Evolutionary conservation across 2,797 vertebrate species (phyloP).

Genomic region (Anas bernieri): DNA sequence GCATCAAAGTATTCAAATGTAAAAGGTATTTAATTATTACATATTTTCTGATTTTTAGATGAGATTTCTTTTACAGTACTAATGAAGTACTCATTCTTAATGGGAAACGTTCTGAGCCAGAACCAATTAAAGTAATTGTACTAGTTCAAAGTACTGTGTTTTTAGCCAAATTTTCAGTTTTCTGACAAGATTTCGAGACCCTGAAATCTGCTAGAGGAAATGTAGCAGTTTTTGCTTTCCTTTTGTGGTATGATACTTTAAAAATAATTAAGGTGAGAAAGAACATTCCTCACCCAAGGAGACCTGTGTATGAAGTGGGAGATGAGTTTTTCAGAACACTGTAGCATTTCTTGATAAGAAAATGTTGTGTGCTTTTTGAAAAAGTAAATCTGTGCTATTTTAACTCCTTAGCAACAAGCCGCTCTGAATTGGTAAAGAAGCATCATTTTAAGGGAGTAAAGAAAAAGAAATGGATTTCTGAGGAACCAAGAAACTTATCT

Average conservation of each 20-base stretch:
- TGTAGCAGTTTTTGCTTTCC: background rate
- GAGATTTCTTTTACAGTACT: background rate
- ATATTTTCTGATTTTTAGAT: background rate
- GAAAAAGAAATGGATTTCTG: conserved; percentile 68
- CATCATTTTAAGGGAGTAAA: conserved; percentile 68
- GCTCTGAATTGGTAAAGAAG: conserved; percentile 57
- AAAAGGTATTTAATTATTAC: conserved; percentile 60
- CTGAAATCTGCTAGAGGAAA: background rate
- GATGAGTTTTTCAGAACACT: conserved; percentile 18
- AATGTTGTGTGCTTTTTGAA: background rate
- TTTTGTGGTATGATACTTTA: background rate
- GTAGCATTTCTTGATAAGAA: conserved; percentile 11
- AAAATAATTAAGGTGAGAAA: conserved; percentile 14
- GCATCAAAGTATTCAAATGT: conserved; percentile 30
- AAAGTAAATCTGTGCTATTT: background rate
- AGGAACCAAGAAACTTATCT: conserved; percentile 60
- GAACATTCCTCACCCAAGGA: background rate
- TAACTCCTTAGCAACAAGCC: conserved; percentile 43
- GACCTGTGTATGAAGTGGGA: background rate
- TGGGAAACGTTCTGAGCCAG: background rate
- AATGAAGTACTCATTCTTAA: background rate
- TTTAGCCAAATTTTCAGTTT: background rate
- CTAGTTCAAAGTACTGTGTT: background rate
- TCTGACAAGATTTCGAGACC: background rate
- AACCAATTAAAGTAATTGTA: background rate